Evolutionary conservation across 2,888 invertebrate species (phyloP).

Genomic region (Archaeoteleia sp.): DNA sequence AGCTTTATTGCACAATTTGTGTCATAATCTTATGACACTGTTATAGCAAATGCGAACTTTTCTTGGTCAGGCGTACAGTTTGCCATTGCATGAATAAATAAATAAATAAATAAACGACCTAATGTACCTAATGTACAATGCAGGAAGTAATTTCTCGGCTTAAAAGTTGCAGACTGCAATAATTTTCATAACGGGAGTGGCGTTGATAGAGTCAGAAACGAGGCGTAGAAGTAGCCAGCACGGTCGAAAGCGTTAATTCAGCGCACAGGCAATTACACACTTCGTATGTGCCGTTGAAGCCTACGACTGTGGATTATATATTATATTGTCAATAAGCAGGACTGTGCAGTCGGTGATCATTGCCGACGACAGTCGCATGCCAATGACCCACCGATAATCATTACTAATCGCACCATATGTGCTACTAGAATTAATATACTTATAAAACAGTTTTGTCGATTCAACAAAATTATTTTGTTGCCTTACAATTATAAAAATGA

Average conservation of each 20-base stretch:
- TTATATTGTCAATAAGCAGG: conserved; percentile 20
- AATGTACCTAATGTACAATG: conserved; percentile 34
- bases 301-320: conserved; percentile 16
- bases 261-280: conserved; percentile 39
- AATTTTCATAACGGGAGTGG: conserved; percentile 54
- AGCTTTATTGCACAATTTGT: conserved; percentile 19
- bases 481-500: too few relatives aligned
- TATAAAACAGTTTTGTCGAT: too few relatives aligned
- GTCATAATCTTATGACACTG: conserved; percentile 29
- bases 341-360: neutral
- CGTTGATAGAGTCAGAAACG: conserved; percentile 39
- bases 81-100: conserved; percentile 18
- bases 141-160: conserved; percentile 51
- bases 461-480: too few relatives aligned
- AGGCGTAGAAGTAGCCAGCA: conserved; percentile 32
- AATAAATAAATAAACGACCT: conserved; percentile 28
- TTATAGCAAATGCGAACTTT: conserved; percentile 11
- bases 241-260: conserved; percentile 41
- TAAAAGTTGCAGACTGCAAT: conserved; percentile 37
- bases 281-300: conserved; percentile 18
- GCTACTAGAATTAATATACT: neutral
- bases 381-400: conserved; percentile 12
- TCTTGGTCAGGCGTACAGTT: conserved; percentile 11
- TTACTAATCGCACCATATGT: neutral
- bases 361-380: conserved; percentile 4